Evolutionary conservation across 2,888 invertebrate genomes (phyloP).

Genomic region (Papilio demoleus): DNA sequence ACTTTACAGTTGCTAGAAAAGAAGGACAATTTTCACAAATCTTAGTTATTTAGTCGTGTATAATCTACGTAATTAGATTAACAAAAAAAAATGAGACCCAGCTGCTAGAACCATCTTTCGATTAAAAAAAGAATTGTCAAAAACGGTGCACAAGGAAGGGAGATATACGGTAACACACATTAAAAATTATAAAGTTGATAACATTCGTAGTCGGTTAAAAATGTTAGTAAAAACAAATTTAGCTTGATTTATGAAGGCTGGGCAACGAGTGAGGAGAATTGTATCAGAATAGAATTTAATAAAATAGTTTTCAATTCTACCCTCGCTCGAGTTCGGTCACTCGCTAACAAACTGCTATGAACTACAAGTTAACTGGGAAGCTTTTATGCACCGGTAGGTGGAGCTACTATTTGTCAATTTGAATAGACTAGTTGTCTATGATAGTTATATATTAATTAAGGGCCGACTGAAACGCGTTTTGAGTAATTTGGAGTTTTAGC

Average conservation of each 20-base stretch:
- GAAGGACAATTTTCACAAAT: too few relatives aligned
- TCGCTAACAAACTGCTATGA: slow-evolving; percentile 22
- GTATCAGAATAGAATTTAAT: slow-evolving; percentile 26
- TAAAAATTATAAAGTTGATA: too few relatives aligned
- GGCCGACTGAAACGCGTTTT: too few relatives aligned
- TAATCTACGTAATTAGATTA: too few relatives aligned
- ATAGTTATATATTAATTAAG: background rate
- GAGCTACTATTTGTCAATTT: slow-evolving; percentile 4
- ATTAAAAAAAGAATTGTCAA: too few relatives aligned
- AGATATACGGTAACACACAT: too few relatives aligned
- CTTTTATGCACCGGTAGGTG: slow-evolving; percentile 5
- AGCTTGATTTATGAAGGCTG: background rate
- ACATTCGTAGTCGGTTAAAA: too few relatives aligned
- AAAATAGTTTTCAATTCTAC: slow-evolving; percentile 11
- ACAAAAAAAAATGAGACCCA: too few relatives aligned
- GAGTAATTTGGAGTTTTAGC: too few relatives aligned
- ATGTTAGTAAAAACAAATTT: background rate
- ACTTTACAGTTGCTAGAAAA: background rate
- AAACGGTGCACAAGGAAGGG: too few relatives aligned
- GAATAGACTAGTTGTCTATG: background rate
- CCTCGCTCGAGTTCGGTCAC: slow-evolving; percentile 18
- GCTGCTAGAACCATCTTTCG: too few relatives aligned
- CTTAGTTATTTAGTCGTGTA: too few relatives aligned
- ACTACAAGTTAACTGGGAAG: slow-evolving; percentile 25
- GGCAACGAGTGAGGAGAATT: slow-evolving; percentile 3